Evolutionary conservation across 2,797 vertebrate species (phyloP).

Genomic region (Leptatherina wallacei): DNA sequence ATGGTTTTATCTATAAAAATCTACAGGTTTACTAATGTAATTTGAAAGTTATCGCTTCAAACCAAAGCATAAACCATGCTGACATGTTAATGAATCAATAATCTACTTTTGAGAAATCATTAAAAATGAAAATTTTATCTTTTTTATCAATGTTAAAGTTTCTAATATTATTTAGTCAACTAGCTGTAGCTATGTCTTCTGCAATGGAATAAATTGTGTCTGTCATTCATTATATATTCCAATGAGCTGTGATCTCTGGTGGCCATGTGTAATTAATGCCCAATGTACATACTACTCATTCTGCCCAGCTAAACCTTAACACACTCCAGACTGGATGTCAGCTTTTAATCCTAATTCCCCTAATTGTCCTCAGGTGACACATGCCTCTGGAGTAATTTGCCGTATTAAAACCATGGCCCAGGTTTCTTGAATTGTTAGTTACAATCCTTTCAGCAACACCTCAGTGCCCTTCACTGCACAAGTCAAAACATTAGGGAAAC

Average conservation of each 20-base stretch:
- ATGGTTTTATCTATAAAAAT: background rate
- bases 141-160: no score
- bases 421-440: constrained; percentile 54
- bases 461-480: constrained; percentile 58
- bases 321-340: constrained; percentile 56
- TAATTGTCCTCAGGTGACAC: constrained; percentile 77
- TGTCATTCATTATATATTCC: constrained; percentile 21
- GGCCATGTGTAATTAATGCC: constrained; percentile 43
- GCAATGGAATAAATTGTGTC: background rate
- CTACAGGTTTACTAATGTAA: background rate
- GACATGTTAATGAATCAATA: background rate
- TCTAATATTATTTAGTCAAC: no score
- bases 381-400: constrained; percentile 71
- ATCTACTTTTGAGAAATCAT: background rate
- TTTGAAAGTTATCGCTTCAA: background rate
- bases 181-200: no score
- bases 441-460: constrained; percentile 63
- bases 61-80: no score
- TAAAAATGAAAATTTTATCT: background rate
- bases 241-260: background rate
- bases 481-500: constrained; percentile 55
- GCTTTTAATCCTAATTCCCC: constrained; percentile 55
- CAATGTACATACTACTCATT: constrained; percentile 39
- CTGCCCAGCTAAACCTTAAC: constrained; percentile 55
- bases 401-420: constrained; percentile 64